phyloP scores from a whole-genome alignment of 2,113 vertebrate species.

The Anhinga rufa region DNA sequence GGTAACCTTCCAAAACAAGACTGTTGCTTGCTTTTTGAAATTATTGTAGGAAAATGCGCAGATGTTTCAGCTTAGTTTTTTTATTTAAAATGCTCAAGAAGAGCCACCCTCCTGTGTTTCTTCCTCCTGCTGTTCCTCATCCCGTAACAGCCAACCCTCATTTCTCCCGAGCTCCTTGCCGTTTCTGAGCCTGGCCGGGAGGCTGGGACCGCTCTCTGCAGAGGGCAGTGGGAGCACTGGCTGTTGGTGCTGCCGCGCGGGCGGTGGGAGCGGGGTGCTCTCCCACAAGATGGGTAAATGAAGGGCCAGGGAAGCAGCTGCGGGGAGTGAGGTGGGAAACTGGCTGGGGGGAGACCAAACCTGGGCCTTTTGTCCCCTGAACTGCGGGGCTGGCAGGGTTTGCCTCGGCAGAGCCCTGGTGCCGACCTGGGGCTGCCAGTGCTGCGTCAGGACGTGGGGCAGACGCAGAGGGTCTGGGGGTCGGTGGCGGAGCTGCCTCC shows the following conservation, averaged over 20 bases:
- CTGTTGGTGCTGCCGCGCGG: not conserved
- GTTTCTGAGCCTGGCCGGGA: accelerated
- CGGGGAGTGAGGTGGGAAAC: not conserved
- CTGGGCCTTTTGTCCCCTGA: not conserved
- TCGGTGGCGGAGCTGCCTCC: not conserved
- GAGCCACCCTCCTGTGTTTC: not conserved
- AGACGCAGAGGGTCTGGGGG: not conserved
- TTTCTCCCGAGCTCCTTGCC: not conserved
- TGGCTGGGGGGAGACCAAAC: not conserved
- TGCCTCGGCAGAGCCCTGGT: not conserved
- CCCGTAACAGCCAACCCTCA: accelerated
- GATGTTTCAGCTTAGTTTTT: not conserved
- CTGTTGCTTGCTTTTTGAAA: not conserved
- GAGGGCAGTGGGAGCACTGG: not conserved
- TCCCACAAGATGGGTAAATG: not conserved
- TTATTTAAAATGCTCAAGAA: not conserved
- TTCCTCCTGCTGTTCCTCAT: not conserved
- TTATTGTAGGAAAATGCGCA: not conserved
- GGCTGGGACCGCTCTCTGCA: not conserved
- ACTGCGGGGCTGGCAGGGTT: not conserved
- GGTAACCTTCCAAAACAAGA: not conserved
- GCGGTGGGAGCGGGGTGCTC: not conserved
- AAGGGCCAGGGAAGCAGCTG: not conserved
- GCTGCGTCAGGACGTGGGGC: accelerated
- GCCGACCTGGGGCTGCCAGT: not conserved